Percentiles rank a stretch among this genome's conserved stretches.
phyloP scores from a whole-genome alignment of 2,113 vertebrate species.

The Scytalopus superciliaris region DNA sequence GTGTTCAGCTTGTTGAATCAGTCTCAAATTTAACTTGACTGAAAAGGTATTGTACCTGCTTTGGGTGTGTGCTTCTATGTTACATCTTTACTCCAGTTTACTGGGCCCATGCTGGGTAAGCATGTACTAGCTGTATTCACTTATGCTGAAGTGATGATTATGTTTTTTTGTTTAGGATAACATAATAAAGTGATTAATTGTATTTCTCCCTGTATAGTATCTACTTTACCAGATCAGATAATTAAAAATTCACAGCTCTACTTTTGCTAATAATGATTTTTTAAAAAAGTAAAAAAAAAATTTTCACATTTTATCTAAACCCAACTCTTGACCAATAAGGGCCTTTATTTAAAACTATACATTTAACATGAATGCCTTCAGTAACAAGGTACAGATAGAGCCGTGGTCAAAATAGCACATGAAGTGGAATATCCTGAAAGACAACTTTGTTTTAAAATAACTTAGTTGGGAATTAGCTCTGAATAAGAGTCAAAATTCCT shows the following conservation, averaged over 20 bases:
- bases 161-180: not conserved
- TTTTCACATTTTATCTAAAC: not conserved
- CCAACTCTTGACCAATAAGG: conserved; percentile 5
- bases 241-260: conserved; percentile 2
- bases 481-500: not conserved
- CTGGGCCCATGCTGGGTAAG: not conserved
- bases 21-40: not conserved
- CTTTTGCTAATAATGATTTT: not conserved
- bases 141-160: not conserved
- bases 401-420: not conserved
- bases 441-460: not conserved
- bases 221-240: not conserved
- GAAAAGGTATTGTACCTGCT: not conserved
- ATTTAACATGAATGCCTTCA: not conserved
- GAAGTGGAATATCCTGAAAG: not conserved
- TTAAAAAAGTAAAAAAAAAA: not conserved
- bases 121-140: not conserved
- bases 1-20: not conserved
- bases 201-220: not conserved
- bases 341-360: not conserved
- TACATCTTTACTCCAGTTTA: not conserved
- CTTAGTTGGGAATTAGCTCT: not conserved
- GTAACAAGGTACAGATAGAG: not conserved
- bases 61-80: not conserved
- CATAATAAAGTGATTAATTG: not conserved